Percentiles rank a stretch among this genome's conserved stretches.
Conservation (phyloP, 2,797 vertebrate species). For the Aselliscus stoliczkanus region DNA sequence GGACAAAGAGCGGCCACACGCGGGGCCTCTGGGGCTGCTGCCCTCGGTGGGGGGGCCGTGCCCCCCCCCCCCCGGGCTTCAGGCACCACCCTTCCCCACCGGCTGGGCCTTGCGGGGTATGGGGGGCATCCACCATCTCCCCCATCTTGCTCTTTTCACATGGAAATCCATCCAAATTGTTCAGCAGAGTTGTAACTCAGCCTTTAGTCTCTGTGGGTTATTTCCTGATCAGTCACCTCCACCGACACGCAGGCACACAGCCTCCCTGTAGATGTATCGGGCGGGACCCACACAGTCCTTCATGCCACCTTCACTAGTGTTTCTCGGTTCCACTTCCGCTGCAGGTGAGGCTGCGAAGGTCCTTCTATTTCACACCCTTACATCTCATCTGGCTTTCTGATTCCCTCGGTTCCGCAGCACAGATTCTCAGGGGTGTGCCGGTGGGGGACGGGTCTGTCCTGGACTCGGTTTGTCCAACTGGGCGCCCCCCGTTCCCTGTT, state of each 20-base stretch:
- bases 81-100: too few relatives aligned
- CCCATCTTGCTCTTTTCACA: background rate
- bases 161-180: background rate
- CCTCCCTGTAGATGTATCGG: fast-evolving
- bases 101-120: background rate
- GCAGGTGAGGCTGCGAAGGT: fast-evolving
- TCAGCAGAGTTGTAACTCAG: fast-evolving
- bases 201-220: fast-evolving
- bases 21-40: fast-evolving
- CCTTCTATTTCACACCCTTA: background rate
- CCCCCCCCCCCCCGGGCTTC: too few relatives aligned
- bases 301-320: too few relatives aligned
- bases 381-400: background rate
- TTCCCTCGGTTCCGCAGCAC: fast-evolving
- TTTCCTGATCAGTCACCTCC: background rate
- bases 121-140: too few relatives aligned
- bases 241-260: fast-evolving
- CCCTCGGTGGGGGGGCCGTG: background rate
- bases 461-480: background rate
- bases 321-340: too few relatives aligned
- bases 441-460: background rate
- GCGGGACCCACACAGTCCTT: too few relatives aligned
- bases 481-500: background rate
- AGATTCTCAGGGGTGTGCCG: fast-evolving
- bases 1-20: too few relatives aligned